These are phyloP conservation scores for Leptobrachium ailaonicum DNA, from an alignment of 2,113 vertebrate genomes.

Conservation along the genomic window DNA sequence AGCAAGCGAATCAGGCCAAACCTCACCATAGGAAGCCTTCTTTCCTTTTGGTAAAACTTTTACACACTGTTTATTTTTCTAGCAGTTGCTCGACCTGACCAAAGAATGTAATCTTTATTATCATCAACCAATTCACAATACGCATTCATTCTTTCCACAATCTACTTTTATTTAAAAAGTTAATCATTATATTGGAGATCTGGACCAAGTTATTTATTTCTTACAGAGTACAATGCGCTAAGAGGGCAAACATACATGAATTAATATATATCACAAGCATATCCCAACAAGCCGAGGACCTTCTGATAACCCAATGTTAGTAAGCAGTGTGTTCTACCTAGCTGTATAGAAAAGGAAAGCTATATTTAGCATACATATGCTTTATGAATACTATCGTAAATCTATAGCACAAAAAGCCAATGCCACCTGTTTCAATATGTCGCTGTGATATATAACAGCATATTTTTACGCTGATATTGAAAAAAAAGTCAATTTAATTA, in stretches of 20 bases:
- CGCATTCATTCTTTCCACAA: not conserved
- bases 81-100: not conserved
- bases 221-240: not conserved
- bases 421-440: constrained; percentile 3
- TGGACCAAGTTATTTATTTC: not conserved
- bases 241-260: not conserved
- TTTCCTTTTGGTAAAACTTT: constrained; percentile 2
- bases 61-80: not conserved
- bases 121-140: not conserved
- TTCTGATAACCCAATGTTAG: not conserved
- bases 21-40: not conserved
- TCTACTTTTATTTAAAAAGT: not conserved
- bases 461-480: not conserved
- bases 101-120: constrained; percentile 17
- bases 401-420: not conserved
- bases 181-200: not conserved
- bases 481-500: not conserved
- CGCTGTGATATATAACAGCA: not conserved
- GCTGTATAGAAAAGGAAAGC: not conserved
- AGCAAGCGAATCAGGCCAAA: not conserved
- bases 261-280: not conserved
- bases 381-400: not conserved
- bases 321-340: not conserved
- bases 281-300: not conserved
- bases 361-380: not conserved